Percentiles rank a stretch among this genome's conserved stretches.
phyloP scores from a whole-genome alignment of 2,113 vertebrate species.

The Mus musculus region DNA sequence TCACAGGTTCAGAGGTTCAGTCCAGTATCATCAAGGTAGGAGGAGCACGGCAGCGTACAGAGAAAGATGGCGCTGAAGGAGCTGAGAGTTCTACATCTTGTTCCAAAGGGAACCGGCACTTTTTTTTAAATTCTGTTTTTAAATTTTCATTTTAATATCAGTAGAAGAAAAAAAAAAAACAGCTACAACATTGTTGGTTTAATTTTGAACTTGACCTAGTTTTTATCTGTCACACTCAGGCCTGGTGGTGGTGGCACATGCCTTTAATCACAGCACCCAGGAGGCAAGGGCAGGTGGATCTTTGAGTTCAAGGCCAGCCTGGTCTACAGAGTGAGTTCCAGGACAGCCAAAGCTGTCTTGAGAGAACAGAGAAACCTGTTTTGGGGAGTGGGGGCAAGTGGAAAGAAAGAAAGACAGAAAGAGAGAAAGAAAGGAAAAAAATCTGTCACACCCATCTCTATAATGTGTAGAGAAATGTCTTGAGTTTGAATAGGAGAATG shows the following conservation, averaged over 20 bases:
- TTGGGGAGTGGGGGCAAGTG: too few relatives aligned
- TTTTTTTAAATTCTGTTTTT: neutral
- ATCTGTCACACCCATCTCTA: neutral
- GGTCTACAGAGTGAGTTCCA: neutral
- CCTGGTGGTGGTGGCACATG: neutral
- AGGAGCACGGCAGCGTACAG: too few relatives aligned
- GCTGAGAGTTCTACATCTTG: too few relatives aligned
- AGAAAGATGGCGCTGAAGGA: too few relatives aligned
- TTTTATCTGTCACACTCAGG: neutral
- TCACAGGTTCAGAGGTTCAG: too few relatives aligned
- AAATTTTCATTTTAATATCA: neutral
- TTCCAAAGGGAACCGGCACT: too few relatives aligned
- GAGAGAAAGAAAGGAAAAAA: neutral
- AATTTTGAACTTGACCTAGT: conserved; percentile 37
- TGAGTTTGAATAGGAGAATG: conserved; percentile 18
- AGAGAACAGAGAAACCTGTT: neutral
- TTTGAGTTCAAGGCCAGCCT: neutral
- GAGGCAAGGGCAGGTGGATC: neutral
- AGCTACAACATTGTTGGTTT: neutral
- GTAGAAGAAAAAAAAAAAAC: neutral
- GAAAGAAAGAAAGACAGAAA: neutral
- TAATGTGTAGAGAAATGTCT: neutral
- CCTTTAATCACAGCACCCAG: neutral
- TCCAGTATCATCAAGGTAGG: too few relatives aligned
- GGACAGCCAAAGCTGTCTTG: neutral